Percentiles rank a stretch among this genome's conserved stretches.
Evolutionary conservation across 1,140 invertebrate genomes (phyloP).

Genomic region (Wasmannia auropunctata): DNA sequence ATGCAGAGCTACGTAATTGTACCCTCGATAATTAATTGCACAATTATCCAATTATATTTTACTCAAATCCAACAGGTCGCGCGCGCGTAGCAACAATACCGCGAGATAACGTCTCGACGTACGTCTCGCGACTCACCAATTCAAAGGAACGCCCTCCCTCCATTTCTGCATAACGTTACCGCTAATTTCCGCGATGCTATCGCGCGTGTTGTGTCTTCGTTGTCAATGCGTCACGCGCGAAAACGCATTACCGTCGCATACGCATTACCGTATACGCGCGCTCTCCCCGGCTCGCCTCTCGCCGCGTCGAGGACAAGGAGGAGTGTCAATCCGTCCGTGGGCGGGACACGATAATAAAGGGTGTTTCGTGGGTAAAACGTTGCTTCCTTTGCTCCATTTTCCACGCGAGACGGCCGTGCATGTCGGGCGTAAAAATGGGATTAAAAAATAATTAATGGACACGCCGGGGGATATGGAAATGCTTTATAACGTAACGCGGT

Average conservation of each 20-base stretch:
- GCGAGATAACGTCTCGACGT: slow-evolving; percentile 27
- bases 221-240: slow-evolving; percentile 40
- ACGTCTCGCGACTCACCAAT: not conserved
- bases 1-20: slow-evolving; percentile 12
- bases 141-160: slow-evolving; percentile 16
- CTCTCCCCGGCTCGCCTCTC: not conserved
- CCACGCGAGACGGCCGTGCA: slow-evolving; percentile 15
- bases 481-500: slow-evolving; percentile 57
- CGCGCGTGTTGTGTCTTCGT: slow-evolving; percentile 13
- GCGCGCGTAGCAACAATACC: slow-evolving; percentile 13
- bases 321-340: slow-evolving; percentile 26
- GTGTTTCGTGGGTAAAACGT: slow-evolving; percentile 34
- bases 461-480: slow-evolving; percentile 47
- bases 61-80: slow-evolving; percentile 40
- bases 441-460: slow-evolving; percentile 54
- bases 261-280: slow-evolving; percentile 4
- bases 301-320: not conserved
- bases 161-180: slow-evolving; percentile 31
- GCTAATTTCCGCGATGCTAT: slow-evolving; percentile 45
- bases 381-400: slow-evolving; percentile 46
- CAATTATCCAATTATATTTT: slow-evolving; percentile 50
- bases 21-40: slow-evolving; percentile 46
- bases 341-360: slow-evolving; percentile 38
- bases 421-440: slow-evolving; percentile 54
- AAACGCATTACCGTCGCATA: slow-evolving; percentile 24